Base-by-base conservation (phyloP, 2,888 invertebrate species). In the Lycia hirtaria region DNA sequence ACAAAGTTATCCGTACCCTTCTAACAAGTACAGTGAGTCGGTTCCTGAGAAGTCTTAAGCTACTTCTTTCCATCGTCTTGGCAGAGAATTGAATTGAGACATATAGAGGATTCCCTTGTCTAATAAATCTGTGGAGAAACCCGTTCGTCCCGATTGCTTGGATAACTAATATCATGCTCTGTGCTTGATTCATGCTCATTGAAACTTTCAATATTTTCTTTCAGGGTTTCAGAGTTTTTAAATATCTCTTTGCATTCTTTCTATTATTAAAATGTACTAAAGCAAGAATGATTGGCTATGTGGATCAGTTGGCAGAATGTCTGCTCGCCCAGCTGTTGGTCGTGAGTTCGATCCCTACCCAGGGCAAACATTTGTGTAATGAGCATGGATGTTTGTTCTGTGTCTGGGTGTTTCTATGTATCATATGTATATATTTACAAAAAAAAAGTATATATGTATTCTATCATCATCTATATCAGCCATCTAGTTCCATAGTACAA, bases 71-170 rank as follows among this genome's bases (percentile, higher is more conserved):
- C 48, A 51, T 53, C 45, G 58, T 57, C 60, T 63, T 60, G 50
- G 44, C 56, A 55, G 60, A 55, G 64, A 68, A 74, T 71, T 71
- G 71, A 73, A 73, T 71, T 67, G 65, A 71, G 66, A 73, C 66
- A 62, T 66, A 69, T 69, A 69, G 66, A 68, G 68, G 65, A 68
- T 68, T 67, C 60, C 53, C 64, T 60, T 65, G 66, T 68, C 69
- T 65, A 62, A 72, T 73, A 72, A 73, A 73, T 75, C 69, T 67
- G 56, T 65, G 56, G 45, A 57, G 56, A 62, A 56, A 62, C 62
- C 63, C 56, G 67, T 67, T 67, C 59, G 62, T 63, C 60, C 38
- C 38, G 50, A 41, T 44, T 54, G 20, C 56, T 47, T 35, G 51
- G 37, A 56, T 54, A 49, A 50, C 48, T 40, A 41, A 41, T 56